These are phyloP conservation scores for Oscheius sp. DNA, from an alignment of 1,140 invertebrate genomes.

Conservation along the genomic window DNA sequence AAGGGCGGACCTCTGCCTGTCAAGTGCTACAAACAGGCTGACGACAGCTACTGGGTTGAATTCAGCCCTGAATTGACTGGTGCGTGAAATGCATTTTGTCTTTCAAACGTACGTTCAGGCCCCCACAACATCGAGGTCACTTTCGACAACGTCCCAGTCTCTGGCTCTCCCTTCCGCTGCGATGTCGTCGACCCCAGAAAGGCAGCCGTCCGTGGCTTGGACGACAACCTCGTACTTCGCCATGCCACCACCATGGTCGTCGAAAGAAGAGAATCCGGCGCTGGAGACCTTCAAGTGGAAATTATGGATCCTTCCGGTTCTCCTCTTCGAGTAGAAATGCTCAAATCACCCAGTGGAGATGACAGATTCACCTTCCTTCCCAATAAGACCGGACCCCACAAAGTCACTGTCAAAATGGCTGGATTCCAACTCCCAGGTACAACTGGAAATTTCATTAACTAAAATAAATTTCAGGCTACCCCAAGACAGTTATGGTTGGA, in stretches of 20 bases:
- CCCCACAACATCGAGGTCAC: constrained; percentile 80
- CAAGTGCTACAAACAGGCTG: constrained; percentile 88
- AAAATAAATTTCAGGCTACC: no score
- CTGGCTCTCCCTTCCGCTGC: constrained; percentile 91
- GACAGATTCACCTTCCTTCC: constrained; percentile 80
- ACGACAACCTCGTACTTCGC: constrained; percentile 60
- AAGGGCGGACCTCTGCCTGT: constrained; percentile 85
- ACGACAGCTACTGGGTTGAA: constrained; percentile 84
- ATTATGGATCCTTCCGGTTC: constrained; percentile 30
- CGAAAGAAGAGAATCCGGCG: constrained; percentile 45
- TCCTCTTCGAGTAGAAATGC: constrained; percentile 77
- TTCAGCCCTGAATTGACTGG: constrained; percentile 74
- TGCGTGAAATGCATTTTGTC: constrained; percentile 13
- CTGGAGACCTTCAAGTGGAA: constrained; percentile 31
- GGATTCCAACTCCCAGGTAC: constrained; percentile 70
- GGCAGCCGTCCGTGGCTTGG: constrained; percentile 63
- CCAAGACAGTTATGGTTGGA: constrained; percentile 68
- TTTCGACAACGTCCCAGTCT: constrained; percentile 81
- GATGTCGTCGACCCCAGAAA: constrained; percentile 87
- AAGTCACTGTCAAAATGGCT: constrained; percentile 82
- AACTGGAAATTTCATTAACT: no score
- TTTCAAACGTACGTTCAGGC: constrained; percentile 63
- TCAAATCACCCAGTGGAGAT: constrained; percentile 71
- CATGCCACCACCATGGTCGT: constrained; percentile 60
- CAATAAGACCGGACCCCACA: constrained; percentile 80